Evolutionary conservation across 2,113 vertebrate species (phyloP).

Genomic region (Seriola rivoliana): DNA sequence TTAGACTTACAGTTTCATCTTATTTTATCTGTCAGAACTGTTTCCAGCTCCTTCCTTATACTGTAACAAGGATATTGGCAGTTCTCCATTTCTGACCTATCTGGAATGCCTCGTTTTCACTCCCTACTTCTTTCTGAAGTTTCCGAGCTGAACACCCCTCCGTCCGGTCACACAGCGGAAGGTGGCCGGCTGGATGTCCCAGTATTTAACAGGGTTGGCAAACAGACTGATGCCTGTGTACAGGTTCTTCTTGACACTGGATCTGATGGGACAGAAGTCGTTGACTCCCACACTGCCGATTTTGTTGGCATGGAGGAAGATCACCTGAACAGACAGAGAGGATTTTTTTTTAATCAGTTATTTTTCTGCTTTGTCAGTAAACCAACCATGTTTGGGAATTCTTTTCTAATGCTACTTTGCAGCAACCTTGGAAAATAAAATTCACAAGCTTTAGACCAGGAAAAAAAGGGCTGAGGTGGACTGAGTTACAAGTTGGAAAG

Average conservation of each 20-base stretch:
- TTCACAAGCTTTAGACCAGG: not conserved
- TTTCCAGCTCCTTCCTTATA: conserved; percentile 27
- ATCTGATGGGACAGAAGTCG: conserved; percentile 91
- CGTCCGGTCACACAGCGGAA: conserved; percentile 93
- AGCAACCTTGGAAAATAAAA: not conserved
- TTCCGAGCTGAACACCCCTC: conserved; percentile 93
- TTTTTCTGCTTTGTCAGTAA: conserved; percentile 2
- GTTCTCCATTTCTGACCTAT: conserved; percentile 19
- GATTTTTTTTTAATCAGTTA: not conserved
- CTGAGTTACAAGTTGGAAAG: conserved; percentile 8
- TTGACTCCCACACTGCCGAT: conserved; percentile 93
- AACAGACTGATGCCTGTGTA: conserved; percentile 96
- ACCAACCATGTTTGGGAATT: not conserved
- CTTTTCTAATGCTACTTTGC: not conserved
- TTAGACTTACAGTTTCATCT: conserved; percentile 13
- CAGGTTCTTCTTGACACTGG: conserved; percentile 88
- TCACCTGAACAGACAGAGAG: conserved; percentile 84
- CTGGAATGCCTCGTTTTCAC: not conserved
- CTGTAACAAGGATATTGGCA: not conserved
- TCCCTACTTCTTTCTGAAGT: conserved; percentile 86
- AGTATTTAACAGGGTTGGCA: conserved; percentile 94
- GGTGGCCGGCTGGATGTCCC: conserved; percentile 92
- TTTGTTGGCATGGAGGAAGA: conserved; percentile 95
- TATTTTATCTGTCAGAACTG: conserved; percentile 9
- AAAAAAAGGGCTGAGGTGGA: not conserved